A percentile compares a stretch with the other conserved stretches of the same genome.
Conservation (phyloP, 2,888 invertebrate species). For the Leptinotarsa haldemani region DNA sequence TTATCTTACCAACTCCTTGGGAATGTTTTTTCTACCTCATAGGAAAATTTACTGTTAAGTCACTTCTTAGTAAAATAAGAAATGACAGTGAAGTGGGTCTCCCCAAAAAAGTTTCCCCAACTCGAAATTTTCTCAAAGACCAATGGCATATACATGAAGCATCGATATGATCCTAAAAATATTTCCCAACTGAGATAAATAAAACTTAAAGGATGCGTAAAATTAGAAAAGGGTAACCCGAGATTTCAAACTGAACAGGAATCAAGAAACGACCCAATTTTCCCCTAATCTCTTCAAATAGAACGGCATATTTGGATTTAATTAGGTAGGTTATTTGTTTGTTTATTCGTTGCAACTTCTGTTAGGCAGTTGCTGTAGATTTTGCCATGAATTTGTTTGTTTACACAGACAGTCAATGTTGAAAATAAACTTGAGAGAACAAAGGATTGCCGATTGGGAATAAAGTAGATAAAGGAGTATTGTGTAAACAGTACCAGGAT, state of each 20-base stretch:
- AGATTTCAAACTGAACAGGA: background rate
- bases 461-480: conserved; percentile 29
- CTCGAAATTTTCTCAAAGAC: no score
- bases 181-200: no score
- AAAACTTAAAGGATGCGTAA: no score
- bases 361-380: conserved; percentile 36
- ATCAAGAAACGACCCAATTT: background rate
- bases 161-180: no score
- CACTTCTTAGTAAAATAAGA: no score
- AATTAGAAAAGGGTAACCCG: no score
- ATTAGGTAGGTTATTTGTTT: conserved; percentile 38
- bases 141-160: no score
- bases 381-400: conserved; percentile 41
- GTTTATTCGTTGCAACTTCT: conserved; percentile 39
- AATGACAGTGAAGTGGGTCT: no score
- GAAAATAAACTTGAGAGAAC: conserved; percentile 33
- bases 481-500: conserved; percentile 27
- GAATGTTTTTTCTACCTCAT: no score
- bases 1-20: no score
- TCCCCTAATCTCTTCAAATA: conserved; percentile 24
- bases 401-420: conserved; percentile 30
- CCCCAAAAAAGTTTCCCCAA: no score
- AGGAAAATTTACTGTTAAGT: no score
- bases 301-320: conserved; percentile 30
- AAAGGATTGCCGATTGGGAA: conserved; percentile 33